Conservation (phyloP, 1,140 invertebrate species). For the Tenebrio molitor region DNA sequence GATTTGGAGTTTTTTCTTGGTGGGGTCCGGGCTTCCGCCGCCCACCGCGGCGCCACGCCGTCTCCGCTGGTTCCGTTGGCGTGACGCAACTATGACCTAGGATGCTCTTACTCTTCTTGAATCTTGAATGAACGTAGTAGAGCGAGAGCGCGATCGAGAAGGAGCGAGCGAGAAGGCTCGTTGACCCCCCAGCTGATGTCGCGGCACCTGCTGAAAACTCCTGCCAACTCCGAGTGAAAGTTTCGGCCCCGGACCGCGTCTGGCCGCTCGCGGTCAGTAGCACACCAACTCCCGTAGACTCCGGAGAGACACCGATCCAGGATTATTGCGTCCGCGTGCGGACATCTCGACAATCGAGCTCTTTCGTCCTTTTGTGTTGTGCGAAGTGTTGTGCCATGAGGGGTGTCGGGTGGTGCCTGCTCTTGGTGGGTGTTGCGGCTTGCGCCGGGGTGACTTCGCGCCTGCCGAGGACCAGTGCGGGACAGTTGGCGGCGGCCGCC, state of each 20-base stretch:
- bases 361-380: slow-evolving; percentile 10
- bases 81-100: slow-evolving; percentile 56
- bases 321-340: slow-evolving; percentile 40
- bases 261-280: slow-evolving; percentile 51
- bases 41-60: slow-evolving; percentile 1
- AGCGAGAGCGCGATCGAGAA: background rate
- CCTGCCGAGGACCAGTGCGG: slow-evolving; percentile 65
- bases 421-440: slow-evolving; percentile 56
- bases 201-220: slow-evolving; percentile 39
- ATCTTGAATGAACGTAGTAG: slow-evolving; percentile 53
- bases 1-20: too few species aligned
- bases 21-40: too few species aligned
- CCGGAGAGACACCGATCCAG: slow-evolving; percentile 42
- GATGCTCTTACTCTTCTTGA: slow-evolving; percentile 46
- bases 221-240: slow-evolving; percentile 53
- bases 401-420: slow-evolving; percentile 59
- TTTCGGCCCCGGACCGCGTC: slow-evolving; percentile 46
- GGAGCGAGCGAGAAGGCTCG: slow-evolving; percentile 31
- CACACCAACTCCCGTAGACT: slow-evolving; percentile 52
- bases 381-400: slow-evolving; percentile 54
- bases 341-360: background rate
- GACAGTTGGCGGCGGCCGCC: slow-evolving; percentile 62
- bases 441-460: slow-evolving; percentile 56
- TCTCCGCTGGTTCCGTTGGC: slow-evolving; percentile 1
- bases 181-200: slow-evolving; percentile 54